These are phyloP conservation scores for Ptychoptera contaminata DNA, from an alignment of 2,888 invertebrate species.

Conservation along the genomic window DNA sequence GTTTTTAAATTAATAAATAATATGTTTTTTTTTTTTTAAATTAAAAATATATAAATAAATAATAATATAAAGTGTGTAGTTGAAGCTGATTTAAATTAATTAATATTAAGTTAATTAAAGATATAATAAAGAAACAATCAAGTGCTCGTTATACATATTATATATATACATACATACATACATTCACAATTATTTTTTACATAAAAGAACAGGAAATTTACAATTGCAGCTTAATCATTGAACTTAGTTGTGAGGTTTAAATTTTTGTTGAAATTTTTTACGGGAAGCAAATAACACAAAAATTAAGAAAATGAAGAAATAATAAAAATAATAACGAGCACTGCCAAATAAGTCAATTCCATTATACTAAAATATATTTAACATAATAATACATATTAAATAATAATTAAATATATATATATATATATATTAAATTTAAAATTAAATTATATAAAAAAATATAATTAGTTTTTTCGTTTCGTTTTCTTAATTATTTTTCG, in stretches of 20 bases:
- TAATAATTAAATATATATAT: conserved; percentile 1
- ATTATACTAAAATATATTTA: conserved; percentile 1
- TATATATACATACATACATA: not conserved
- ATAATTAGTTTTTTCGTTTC: too few relatives aligned
- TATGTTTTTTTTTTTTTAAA: too few relatives aligned
- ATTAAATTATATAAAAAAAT: too few relatives aligned
- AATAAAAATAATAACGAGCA: too few relatives aligned
- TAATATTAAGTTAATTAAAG: not conserved
- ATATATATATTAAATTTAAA: not conserved
- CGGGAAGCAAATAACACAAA: not conserved
- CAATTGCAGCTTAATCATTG: not conserved
- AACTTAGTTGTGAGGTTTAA: too few relatives aligned
- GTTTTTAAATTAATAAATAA: too few relatives aligned
- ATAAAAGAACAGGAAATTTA: not conserved
- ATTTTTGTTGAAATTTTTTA: too few relatives aligned
- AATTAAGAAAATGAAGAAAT: too few relatives aligned
- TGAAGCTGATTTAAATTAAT: not conserved
- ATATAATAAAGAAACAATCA: not conserved
- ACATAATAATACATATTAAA: conserved; percentile 1
- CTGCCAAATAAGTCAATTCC: conserved; percentile 6
- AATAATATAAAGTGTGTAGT: not conserved
- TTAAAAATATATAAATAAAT: too few relatives aligned
- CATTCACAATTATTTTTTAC: too few relatives aligned
- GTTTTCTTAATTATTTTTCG: too few relatives aligned
- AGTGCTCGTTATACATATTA: conserved; percentile 3